Evolutionary conservation across 2,113 vertebrate species (phyloP).

Genomic region (Martes martes): DNA sequence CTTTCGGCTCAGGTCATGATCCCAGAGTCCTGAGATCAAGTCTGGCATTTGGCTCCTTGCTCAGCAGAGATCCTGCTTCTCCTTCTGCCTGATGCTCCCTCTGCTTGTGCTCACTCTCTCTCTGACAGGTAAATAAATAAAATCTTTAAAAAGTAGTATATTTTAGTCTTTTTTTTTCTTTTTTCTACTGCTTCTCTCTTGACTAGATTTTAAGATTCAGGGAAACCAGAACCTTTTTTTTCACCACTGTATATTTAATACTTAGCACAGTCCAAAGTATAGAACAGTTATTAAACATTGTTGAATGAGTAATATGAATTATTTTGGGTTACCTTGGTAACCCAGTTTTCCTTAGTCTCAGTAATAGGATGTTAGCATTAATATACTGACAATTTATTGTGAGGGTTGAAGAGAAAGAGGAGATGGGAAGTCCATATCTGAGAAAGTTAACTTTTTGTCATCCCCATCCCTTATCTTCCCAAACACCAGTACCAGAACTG

Average conservation of each 20-base stretch:
- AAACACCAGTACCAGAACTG: not conserved
- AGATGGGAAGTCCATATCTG: not conserved
- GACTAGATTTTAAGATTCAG: slow-evolving; percentile 4
- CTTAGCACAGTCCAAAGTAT: not conserved
- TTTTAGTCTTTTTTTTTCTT: not conserved
- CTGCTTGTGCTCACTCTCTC: no score
- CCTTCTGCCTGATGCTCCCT: no score
- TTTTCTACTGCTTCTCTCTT: not conserved
- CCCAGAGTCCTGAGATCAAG: no score
- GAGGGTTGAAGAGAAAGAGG: not conserved
- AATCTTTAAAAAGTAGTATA: not conserved
- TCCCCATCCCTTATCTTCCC: not conserved
- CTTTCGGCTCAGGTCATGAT: no score
- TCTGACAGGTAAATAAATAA: no score
- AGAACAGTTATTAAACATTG: not conserved
- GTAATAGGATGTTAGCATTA: not conserved
- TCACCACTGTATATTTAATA: not conserved
- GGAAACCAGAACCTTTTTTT: not conserved
- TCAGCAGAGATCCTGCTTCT: no score
- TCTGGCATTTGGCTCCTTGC: no score
- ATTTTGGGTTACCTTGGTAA: not conserved
- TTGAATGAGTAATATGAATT: not conserved
- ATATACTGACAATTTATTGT: not conserved
- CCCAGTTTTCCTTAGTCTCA: not conserved
- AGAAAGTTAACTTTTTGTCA: not conserved